Conservation (phyloP, 2,888 invertebrate species). For the Sesia apiformis region DNA sequence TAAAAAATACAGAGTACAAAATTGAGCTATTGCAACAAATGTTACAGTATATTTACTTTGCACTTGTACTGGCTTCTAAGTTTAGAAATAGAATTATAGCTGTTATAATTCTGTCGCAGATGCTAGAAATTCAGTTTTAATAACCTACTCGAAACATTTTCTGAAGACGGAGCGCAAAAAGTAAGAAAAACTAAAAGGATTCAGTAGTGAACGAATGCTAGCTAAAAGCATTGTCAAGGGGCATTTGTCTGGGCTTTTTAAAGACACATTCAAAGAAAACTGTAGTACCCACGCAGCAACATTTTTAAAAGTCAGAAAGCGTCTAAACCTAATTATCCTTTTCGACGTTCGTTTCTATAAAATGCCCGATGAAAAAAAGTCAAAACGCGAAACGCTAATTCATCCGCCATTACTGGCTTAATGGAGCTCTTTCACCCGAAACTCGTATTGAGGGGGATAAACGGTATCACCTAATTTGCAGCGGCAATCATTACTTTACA, state of each 20-base stretch:
- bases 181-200: not conserved
- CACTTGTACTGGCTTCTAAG: too few species aligned
- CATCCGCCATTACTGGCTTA: not conserved
- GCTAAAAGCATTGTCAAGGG: not conserved
- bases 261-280: not conserved
- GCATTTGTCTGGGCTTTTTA: not conserved
- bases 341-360: not conserved
- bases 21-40: too few species aligned
- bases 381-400: not conserved
- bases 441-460: not conserved
- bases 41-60: too few species aligned
- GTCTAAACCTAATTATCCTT: not conserved
- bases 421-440: not conserved
- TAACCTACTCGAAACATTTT: too few species aligned
- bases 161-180: not conserved
- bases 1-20: too few species aligned
- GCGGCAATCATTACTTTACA: not conserved
- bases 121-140: too few species aligned
- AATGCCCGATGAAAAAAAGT: not conserved
- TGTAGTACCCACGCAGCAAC: not conserved
- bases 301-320: not conserved
- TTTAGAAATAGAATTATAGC: too few species aligned
- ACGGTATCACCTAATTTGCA: not conserved
- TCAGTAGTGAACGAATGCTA: not conserved
- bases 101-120: too few species aligned